Evolutionary conservation across 92 coral and sea anemone species (phyloP).

Genomic region (Phenganax subtilis): DNA sequence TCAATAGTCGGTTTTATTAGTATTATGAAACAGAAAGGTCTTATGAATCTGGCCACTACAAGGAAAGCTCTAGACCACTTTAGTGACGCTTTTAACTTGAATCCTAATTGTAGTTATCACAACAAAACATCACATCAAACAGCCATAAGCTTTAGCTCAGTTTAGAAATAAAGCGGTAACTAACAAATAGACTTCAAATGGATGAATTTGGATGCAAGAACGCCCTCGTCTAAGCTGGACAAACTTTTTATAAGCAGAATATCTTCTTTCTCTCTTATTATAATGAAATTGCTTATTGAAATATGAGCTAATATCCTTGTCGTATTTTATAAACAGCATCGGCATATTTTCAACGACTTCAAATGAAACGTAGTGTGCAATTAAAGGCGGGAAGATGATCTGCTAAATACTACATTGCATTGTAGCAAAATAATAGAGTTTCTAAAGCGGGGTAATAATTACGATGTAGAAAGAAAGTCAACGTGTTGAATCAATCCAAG

Average conservation of each 20-base stretch:
- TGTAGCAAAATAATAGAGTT: slow-evolving; percentile 23
- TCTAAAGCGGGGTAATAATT: slow-evolving; percentile 22
- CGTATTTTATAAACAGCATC: slow-evolving; percentile 19
- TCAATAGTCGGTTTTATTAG: slow-evolving; percentile 25
- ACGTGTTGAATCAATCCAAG: slow-evolving; percentile 34
- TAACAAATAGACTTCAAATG: slow-evolving; percentile 26
- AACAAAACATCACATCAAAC: slow-evolving; percentile 16
- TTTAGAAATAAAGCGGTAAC: slow-evolving; percentile 14
- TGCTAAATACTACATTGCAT: slow-evolving; percentile 22
- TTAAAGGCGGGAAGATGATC: slow-evolving; percentile 34
- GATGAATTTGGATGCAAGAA: slow-evolving; percentile 29
- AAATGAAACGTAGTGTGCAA: slow-evolving; percentile 35
- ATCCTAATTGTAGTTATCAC: slow-evolving; percentile 11
- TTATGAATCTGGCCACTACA: neutral
- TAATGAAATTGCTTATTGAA: neutral
- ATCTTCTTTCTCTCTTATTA: neutral
- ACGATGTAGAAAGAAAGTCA: slow-evolving; percentile 1
- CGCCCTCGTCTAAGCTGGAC: slow-evolving; percentile 16
- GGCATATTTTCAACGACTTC: neutral
- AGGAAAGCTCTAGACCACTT: slow-evolving; percentile 4
- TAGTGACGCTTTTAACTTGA: slow-evolving; percentile 4
- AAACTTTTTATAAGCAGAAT: neutral
- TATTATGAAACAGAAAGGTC: neutral
- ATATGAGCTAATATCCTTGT: slow-evolving; percentile 23
- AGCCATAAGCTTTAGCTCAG: slow-evolving; percentile 16